A percentile compares a stretch with the other conserved stretches of the same genome.
These are phyloP conservation scores for Tineola bisselliella DNA, from an alignment of 2,888 invertebrate species.

Conservation along the genomic window DNA sequence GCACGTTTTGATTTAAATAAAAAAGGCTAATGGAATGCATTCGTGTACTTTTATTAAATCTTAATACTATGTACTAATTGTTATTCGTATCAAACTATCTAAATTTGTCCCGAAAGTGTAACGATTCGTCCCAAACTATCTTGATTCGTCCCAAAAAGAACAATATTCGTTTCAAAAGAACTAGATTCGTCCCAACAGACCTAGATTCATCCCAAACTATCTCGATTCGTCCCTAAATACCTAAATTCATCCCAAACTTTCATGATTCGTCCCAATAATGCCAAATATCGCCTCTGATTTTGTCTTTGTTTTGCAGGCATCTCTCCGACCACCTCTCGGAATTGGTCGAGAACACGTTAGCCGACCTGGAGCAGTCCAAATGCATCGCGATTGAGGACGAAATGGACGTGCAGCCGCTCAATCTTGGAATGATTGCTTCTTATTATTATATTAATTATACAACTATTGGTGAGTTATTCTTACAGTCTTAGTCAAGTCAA, in stretches of 20 bases:
- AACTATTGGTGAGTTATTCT: conserved; percentile 90
- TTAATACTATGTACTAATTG: too few relatives aligned
- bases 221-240: neutral
- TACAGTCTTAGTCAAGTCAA: too few relatives aligned
- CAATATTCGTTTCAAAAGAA: too few relatives aligned
- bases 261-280: neutral
- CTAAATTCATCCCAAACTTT: neutral
- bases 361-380: conserved; percentile 94
- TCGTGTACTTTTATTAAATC: too few relatives aligned
- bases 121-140: too few relatives aligned
- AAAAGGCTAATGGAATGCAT: too few relatives aligned
- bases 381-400: conserved; percentile 98
- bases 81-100: too few relatives aligned
- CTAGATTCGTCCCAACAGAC: neutral
- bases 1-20: too few relatives aligned
- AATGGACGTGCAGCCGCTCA: conserved; percentile 95
- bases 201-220: neutral
- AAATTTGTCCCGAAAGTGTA: too few relatives aligned
- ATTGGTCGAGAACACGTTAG: conserved; percentile 94
- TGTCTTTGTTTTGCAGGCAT: conserved; percentile 71
- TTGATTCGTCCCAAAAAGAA: too few relatives aligned
- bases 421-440: conserved; percentile 99
- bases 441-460: conserved; percentile 99
- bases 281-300: too few relatives aligned
- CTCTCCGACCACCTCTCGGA: conserved; percentile 98